phyloP scores from a whole-genome alignment of 1,140 invertebrate species.

The Amyelois transitella region DNA sequence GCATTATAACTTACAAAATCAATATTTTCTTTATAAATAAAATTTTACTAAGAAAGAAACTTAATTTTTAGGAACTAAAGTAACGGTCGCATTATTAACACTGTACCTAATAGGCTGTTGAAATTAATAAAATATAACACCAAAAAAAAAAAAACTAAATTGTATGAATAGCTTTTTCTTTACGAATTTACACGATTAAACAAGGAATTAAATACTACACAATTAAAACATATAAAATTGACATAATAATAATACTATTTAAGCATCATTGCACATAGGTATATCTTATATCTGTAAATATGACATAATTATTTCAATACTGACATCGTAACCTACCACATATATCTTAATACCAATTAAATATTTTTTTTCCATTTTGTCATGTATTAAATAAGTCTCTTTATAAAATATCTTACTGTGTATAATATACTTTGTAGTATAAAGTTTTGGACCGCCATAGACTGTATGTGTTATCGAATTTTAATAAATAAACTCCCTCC shows the following conservation, averaged over 20 bases:
- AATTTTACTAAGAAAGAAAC: no score
- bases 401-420: constrained; percentile 66
- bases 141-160: no score
- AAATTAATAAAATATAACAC: no score
- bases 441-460: constrained; percentile 99
- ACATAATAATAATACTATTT: neutral
- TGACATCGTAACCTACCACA: neutral
- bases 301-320: neutral
- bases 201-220: neutral
- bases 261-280: neutral
- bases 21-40: no score
- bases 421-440: constrained; percentile 99
- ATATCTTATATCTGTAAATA: neutral
- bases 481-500: constrained; percentile 97
- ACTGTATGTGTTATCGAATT: constrained; percentile 99
- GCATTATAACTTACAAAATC: no score
- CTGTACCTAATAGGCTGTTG: no score
- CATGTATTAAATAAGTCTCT: constrained; percentile 22
- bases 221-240: neutral
- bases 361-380: constrained; percentile 22
- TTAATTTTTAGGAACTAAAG: no score
- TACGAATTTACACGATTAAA: neutral
- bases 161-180: no score
- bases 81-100: no score
- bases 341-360: neutral